These are phyloP conservation scores for Lineus longissimus DNA, from an alignment of 1,140 invertebrate species.

Conservation along the genomic window DNA sequence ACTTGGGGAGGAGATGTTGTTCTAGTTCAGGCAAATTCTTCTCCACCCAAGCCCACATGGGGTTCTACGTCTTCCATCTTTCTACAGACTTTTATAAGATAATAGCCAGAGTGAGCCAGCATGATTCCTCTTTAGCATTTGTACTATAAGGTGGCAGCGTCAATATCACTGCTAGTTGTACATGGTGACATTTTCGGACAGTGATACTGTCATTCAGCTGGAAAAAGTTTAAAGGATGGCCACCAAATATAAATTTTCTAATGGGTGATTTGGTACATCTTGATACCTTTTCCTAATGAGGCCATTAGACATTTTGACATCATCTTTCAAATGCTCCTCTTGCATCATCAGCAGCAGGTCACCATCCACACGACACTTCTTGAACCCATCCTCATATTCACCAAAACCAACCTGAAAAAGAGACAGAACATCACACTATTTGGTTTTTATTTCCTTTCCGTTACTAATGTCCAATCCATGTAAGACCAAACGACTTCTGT, in stretches of 20 bases:
- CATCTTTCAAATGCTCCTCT: conserved; percentile 85
- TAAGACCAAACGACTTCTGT: background rate
- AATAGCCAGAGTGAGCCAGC: no score
- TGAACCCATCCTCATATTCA: conserved; percentile 77
- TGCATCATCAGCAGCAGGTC: conserved; percentile 90
- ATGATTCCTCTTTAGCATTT: no score
- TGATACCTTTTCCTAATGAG: conserved; percentile 78
- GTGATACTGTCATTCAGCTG: no score
- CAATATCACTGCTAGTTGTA: no score
- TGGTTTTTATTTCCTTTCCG: background rate
- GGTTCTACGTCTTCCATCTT: no score
- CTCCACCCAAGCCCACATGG: no score
- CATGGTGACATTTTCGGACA: no score
- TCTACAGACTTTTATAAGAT: no score
- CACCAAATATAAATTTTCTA: no score
- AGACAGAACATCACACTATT: conserved; percentile 10
- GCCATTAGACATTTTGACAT: conserved; percentile 90
- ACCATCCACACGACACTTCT: conserved; percentile 92
- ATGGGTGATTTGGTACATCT: background rate
- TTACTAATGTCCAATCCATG: background rate
- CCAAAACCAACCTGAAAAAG: conserved; percentile 71
- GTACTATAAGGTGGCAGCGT: no score
- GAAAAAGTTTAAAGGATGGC: no score
- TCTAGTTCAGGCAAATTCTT: no score
- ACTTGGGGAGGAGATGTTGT: conserved; percentile 9